Base-by-base conservation (phyloP, 2,888 invertebrate species). In the Leptothorax acervorum region DNA sequence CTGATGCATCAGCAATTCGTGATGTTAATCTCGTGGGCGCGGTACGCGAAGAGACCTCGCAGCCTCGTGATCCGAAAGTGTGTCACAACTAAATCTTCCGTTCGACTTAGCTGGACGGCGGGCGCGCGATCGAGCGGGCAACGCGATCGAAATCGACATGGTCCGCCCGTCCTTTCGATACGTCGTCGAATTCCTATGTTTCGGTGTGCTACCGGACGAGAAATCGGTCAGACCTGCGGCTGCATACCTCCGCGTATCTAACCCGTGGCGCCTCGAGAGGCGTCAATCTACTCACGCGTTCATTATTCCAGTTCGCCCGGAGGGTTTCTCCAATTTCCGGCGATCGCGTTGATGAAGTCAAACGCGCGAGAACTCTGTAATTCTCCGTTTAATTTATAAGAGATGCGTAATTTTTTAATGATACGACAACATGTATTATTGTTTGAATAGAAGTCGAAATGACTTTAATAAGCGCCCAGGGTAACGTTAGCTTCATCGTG, bases 21-120 rank as follows among this genome's bases (percentile, higher is more conserved):
- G 83, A 92, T 91, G 89, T 88, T 92, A 91, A 93, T 93, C 90
- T 84, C 82, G 84, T 90, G 90, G 91, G 90, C 83, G 89, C 87
- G 91, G 89, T 83, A 63, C 68, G 68, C 15, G 45, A 79, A n/a
- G 62, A 4, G 65, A 9, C 39, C 18, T 9, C 39, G n/a, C 66
- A 73, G 75, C 18, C 76, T 83, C 71, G 84, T 68, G 74, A 5
- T 74, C 79, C 39, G 86, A 87, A 92, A 92, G 92, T 92, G 76
- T 91, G 92, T 89, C 92, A 84, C 83, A 83, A 85, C 86, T 87
- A 89, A 90, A 92, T 91, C 92, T 90, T 90, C 85, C 87, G 90
- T 88, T 86, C 87, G 89, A 88, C 85, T 88, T 86, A 85, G 81
- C 81, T 57, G 70, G 75, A 85, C 57, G 71, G n/a, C 42, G 63